Conservation (phyloP, 2,113 vertebrate genomes). For the Hemibagrus wyckioides region DNA sequence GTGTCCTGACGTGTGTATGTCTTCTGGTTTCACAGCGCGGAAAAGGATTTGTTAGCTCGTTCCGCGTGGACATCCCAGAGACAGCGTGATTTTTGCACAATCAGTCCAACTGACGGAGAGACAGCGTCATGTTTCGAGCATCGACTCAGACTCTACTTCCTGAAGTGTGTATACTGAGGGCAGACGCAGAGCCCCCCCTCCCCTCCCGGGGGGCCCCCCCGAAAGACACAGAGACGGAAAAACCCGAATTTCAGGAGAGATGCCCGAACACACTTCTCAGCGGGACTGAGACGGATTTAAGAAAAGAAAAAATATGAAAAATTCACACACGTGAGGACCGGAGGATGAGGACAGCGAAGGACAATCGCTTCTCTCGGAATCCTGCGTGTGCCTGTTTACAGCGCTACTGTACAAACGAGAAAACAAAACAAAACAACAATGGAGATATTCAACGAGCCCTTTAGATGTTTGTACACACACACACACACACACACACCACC, state of each 20-base stretch:
- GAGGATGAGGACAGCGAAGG: constrained; percentile 62
- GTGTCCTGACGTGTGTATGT: constrained; percentile 41
- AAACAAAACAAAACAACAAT: constrained; percentile 29
- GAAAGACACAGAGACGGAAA: constrained; percentile 23
- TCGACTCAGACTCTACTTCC: constrained; percentile 81
- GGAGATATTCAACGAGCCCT: constrained; percentile 87
- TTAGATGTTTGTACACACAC: constrained; percentile 81
- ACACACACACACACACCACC: constrained; percentile 60
- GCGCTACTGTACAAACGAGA: constrained; percentile 84
- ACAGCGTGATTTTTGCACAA: constrained; percentile 97
- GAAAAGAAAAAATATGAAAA: constrained; percentile 4
- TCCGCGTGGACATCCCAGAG: constrained; percentile 91
- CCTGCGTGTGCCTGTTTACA: constrained; percentile 99
- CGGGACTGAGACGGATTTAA: constrained; percentile 85
- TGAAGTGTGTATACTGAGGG: constrained; percentile 71
- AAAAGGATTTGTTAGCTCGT: constrained; percentile 99
- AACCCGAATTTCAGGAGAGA: constrained; percentile 32
- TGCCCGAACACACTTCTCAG: constrained; percentile 85
- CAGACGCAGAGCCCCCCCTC: too few species aligned
- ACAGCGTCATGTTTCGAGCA: constrained; percentile 80
- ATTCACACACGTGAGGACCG: constrained; percentile 15
- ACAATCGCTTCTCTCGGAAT: constrained; percentile 73
- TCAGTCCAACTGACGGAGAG: constrained; percentile 79
- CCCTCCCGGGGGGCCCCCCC: background rate
- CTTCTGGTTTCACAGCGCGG: constrained; percentile 82